Evolutionary conservation across 2,888 invertebrate genomes (phyloP).

Genomic region (Bellardia bayeri): DNA sequence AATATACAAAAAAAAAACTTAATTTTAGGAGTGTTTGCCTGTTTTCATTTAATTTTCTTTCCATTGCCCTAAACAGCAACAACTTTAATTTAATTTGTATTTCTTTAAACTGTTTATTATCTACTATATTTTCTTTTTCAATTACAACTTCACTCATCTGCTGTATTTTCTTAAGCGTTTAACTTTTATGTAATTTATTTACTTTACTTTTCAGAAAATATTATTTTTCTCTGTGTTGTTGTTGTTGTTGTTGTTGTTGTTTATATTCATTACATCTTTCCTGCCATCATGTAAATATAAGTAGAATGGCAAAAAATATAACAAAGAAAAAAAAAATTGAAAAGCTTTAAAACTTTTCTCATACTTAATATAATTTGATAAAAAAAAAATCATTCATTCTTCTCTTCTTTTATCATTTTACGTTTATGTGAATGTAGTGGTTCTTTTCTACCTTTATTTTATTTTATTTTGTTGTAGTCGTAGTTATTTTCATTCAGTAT

Average conservation of each 20-base stretch:
- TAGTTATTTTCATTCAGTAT: constrained; percentile 13
- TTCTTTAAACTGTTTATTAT: constrained; percentile 17
- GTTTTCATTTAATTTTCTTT: not conserved
- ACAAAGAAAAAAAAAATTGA: not conserved
- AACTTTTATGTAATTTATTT: constrained; percentile 56
- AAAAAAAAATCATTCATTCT: constrained; percentile 29
- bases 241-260: too few relatives aligned
- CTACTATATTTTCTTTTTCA: constrained; percentile 34
- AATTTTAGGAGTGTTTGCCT: too few relatives aligned
- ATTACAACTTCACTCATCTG: constrained; percentile 53
- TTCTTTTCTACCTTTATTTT: constrained; percentile 18
- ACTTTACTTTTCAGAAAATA: constrained; percentile 36
- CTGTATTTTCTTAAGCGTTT: constrained; percentile 44
- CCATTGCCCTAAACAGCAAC: not conserved
- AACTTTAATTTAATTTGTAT: constrained; percentile 25
- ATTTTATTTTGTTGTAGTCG: not conserved
- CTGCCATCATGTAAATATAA: not conserved
- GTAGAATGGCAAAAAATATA: not conserved
- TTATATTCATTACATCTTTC: not conserved
- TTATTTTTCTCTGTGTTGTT: not conserved
- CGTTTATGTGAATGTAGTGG: constrained; percentile 9
- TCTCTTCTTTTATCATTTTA: constrained; percentile 39
- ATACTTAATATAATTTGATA: constrained; percentile 53
- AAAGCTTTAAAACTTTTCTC: constrained; percentile 49
- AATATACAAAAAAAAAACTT: too few relatives aligned